phyloP scores from a whole-genome alignment of 2,797 vertebrate species.

The Tragopan temminckii region DNA sequence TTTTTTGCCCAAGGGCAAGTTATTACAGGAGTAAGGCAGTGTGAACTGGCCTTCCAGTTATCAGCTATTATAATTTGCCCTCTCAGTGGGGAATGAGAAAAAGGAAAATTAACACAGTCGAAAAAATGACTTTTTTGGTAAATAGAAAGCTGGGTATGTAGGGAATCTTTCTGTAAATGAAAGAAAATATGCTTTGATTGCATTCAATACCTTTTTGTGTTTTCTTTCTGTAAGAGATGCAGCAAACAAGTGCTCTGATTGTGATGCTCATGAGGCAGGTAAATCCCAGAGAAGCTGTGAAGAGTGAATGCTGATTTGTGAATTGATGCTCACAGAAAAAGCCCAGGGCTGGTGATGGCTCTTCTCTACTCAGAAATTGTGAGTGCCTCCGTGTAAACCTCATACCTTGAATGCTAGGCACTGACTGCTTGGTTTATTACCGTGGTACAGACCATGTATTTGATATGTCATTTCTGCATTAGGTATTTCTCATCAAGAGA shows the following conservation, averaged over 20 bases:
- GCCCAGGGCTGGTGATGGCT: accelerated
- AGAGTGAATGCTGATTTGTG: neutral
- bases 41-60: conserved; percentile 14
- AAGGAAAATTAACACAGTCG: neutral
- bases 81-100: conserved; percentile 39
- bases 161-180: conserved; percentile 20
- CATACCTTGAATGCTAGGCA: neutral
- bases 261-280: neutral
- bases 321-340: neutral
- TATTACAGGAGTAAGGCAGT: neutral
- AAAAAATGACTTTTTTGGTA: neutral
- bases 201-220: neutral
- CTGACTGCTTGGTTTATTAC: neutral
- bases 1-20: conserved; percentile 37
- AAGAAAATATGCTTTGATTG: conserved; percentile 20
- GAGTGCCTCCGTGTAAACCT: neutral
- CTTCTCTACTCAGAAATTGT: neutral
- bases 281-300: neutral
- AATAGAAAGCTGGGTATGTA: neutral
- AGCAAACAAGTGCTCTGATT: conserved; percentile 11
- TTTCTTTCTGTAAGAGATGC: neutral
- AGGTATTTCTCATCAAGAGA: neutral
- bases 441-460: neutral
- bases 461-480: neutral
- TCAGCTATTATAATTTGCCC: conserved; percentile 1